Evolutionary conservation across 2,888 invertebrate species (phyloP).

Genomic region (Achlya flavicornis): DNA sequence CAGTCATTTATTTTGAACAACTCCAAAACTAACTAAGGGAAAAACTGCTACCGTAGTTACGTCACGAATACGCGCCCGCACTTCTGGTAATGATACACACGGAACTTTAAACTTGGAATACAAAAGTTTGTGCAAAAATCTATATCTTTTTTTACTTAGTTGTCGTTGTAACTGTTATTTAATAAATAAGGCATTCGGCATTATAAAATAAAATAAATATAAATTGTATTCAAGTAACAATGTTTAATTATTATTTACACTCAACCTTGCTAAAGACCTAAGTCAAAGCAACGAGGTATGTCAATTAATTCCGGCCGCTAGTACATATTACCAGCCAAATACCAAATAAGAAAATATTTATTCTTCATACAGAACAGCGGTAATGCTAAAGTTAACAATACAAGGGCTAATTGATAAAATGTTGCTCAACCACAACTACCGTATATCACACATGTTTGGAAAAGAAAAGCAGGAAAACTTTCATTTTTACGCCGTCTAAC

Average conservation of each 20-base stretch:
- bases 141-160: not conserved
- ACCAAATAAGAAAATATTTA: no score
- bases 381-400: not conserved
- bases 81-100: conserved; percentile 26
- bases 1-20: conserved; percentile 71
- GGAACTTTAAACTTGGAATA: not conserved
- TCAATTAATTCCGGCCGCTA: no score
- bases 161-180: not conserved
- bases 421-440: conserved; percentile 33
- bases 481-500: conserved; percentile 81
- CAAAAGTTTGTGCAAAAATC: not conserved
- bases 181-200: no score
- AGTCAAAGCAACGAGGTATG: no score
- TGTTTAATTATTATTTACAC: no score
- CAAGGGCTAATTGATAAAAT: conserved; percentile 14
- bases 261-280: no score
- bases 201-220: no score
- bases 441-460: conserved; percentile 62
- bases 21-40: conserved; percentile 66
- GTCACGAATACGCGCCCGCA: conserved; percentile 52
- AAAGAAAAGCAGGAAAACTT: conserved; percentile 76
- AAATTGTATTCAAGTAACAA: no score
- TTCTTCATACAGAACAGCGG: no score
- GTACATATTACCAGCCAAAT: no score
- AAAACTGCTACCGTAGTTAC: conserved; percentile 63